Evolutionary conservation across 2,797 vertebrate genomes (phyloP).

Genomic region (Lacerta agilis): DNA sequence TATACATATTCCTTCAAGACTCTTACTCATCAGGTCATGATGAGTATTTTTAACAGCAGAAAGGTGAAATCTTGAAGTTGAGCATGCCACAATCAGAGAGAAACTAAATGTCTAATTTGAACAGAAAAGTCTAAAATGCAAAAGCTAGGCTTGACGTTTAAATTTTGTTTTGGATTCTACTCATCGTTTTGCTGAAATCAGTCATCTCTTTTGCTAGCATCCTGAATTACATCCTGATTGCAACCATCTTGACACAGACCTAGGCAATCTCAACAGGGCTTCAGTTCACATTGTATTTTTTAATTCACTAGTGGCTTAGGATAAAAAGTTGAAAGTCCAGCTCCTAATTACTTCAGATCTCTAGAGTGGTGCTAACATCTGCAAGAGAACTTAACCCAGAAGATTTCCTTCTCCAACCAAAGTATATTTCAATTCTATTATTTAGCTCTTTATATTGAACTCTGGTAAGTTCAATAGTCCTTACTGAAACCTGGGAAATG

Average conservation of each 20-base stretch:
- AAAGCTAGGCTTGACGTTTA: constrained; percentile 3
- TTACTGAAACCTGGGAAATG: not conserved
- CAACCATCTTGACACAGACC: constrained; percentile 63
- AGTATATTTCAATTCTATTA: constrained; percentile 51
- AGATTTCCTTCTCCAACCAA: constrained; percentile 45
- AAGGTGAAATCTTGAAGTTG: constrained; percentile 12
- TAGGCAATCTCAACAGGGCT: constrained; percentile 57
- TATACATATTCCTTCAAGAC: not conserved
- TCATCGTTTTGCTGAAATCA: constrained; percentile 68
- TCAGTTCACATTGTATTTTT: constrained; percentile 47
- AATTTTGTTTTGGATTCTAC: constrained; percentile 33
- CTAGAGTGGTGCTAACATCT: constrained; percentile 54
- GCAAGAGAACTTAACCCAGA: constrained; percentile 47
- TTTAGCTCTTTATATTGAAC: constrained; percentile 56
- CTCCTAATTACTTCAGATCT: constrained; percentile 62
- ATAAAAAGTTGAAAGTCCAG: constrained; percentile 64
- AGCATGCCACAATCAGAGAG: not conserved
- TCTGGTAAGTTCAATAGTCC: constrained; percentile 32
- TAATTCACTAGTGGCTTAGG: not conserved
- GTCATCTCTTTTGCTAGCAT: constrained; percentile 57
- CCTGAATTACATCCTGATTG: constrained; percentile 68
- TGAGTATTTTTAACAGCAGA: not conserved
- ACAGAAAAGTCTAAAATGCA: constrained; percentile 14
- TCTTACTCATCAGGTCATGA: not conserved
- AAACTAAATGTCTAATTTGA: constrained; percentile 27